phyloP scores from a whole-genome alignment of 2,797 vertebrate species.

The Sarcophilus harrisii region DNA sequence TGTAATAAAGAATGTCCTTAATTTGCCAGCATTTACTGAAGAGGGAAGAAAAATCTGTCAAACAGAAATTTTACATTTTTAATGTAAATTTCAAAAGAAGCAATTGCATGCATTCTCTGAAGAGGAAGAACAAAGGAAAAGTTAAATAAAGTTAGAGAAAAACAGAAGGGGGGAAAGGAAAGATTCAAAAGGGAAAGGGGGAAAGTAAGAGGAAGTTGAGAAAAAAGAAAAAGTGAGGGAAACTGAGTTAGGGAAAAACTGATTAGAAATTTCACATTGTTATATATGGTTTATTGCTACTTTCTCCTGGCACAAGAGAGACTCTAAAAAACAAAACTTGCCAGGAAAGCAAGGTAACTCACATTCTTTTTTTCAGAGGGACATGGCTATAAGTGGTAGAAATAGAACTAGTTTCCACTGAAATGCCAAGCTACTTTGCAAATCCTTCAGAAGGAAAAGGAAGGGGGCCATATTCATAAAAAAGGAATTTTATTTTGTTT shows the following conservation, averaged over 20 bases:
- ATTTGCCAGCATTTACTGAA: conserved; percentile 55
- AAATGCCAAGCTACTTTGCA: neutral
- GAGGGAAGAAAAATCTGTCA: conserved; percentile 22
- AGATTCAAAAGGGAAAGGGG: neutral
- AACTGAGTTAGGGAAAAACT: neutral
- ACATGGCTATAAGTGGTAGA: neutral
- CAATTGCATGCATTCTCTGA: conserved; percentile 56
- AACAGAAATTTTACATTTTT: conserved; percentile 63
- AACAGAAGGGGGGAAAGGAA: neutral
- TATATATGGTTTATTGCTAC: conserved; percentile 38
- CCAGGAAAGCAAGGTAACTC: conserved; percentile 34
- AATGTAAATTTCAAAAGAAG: conserved; percentile 61
- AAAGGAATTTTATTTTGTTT: conserved; percentile 5
- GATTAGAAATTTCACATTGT: conserved; percentile 34
- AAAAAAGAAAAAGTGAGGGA: neutral
- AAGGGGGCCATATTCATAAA: neutral
- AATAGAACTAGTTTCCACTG: neutral
- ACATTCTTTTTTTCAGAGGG: neutral
- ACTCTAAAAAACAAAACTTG: conserved; percentile 36
- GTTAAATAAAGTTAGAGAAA: neutral
- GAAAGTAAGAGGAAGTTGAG: too few species aligned
- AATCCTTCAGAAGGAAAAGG: conserved; percentile 1
- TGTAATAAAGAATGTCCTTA: conserved; percentile 65
- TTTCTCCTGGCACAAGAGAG: conserved; percentile 49
- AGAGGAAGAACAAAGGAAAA: neutral